Base-by-base conservation (phyloP, 2,888 invertebrate genomes). In the Caenorhabditis sinica region DNA sequence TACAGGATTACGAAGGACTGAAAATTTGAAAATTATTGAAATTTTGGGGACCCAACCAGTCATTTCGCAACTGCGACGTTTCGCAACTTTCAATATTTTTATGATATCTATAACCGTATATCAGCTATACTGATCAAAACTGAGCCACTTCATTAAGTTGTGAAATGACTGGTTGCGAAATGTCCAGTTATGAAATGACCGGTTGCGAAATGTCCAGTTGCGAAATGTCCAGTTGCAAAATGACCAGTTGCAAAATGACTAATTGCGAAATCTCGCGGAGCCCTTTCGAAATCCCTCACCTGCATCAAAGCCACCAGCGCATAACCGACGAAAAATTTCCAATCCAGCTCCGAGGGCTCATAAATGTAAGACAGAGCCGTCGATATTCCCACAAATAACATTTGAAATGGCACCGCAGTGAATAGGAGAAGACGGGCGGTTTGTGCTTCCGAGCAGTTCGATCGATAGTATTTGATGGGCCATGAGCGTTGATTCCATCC, bases 1-100 rank as follows among this genome's bases (percentile, higher is more conserved):
- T 66, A 87, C 49, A 89, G 65, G 15, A 87, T 71, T n/a, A 80
- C 3, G 0, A 40, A 58, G 13, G 86, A 83, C 82, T 89, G 82
- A 40, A 74, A 71, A 40, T 11, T 3, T 6, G 30, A n/a, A 17
- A 56, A 20, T 2, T 49, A 20, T 6, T 20, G 51, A 20, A 1
- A 20, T n/a, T 51, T 8, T 0, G 3, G 61, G 40, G 33, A 8
- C 33, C 33, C 8, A 33, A 33, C 33, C 33, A 4, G 8, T 33
- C n/a, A n/a, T n/a, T n/a, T n/a, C n/a, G n/a, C n/a, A n/a, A n/a
- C n/a, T n/a, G n/a, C n/a, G 23, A 8, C 25, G 13, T 56, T 25
- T 28, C 9, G 36, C 36, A 8, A 36, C 36, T 36, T 36, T 36
- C 6, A 36, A 11, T n/a, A n/a, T n/a, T 11, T 36, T 11, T 8